A percentile compares a stretch with the other conserved stretches of the same genome.
phyloP scores from a whole-genome alignment of 2,797 vertebrate genomes.

The Thalassophryne amazonica region DNA sequence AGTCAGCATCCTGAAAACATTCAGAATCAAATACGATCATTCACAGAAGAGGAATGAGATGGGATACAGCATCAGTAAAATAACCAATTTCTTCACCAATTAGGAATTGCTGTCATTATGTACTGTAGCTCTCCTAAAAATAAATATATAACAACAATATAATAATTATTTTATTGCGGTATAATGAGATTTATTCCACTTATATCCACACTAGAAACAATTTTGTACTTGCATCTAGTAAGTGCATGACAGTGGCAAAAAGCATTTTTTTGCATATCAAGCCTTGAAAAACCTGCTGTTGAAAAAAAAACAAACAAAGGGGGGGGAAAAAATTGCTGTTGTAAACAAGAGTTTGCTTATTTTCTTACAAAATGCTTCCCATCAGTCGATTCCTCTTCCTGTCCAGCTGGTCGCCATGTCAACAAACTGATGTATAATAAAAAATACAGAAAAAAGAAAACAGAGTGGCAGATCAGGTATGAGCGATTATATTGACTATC shows the following conservation, averaged over 20 bases:
- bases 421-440: slow-evolving; percentile 86
- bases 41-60: not conserved
- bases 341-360: not conserved
- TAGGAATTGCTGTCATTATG: too few species aligned
- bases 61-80: too few species aligned
- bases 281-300: not conserved
- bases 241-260: too few species aligned
- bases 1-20: slow-evolving; percentile 85
- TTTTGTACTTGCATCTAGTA: too few species aligned
- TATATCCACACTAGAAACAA: too few species aligned
- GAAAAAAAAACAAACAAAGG: too few species aligned
- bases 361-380: slow-evolving; percentile 86
- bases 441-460: too few species aligned
- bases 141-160: too few species aligned
- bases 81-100: too few species aligned
- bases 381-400: slow-evolving; percentile 90
- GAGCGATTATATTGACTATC: not conserved
- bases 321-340: not conserved
- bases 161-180: too few species aligned
- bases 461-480: not conserved
- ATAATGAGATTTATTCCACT: too few species aligned
- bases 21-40: not conserved
- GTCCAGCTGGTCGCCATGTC: slow-evolving; percentile 90
- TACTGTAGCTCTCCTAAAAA: too few species aligned
- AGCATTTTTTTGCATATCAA: not conserved